Percentiles rank a stretch among this genome's conserved stretches.
These are phyloP conservation scores for Ammodytes dubius DNA, from an alignment of 2,113 vertebrate genomes.

Conservation along the genomic window DNA sequence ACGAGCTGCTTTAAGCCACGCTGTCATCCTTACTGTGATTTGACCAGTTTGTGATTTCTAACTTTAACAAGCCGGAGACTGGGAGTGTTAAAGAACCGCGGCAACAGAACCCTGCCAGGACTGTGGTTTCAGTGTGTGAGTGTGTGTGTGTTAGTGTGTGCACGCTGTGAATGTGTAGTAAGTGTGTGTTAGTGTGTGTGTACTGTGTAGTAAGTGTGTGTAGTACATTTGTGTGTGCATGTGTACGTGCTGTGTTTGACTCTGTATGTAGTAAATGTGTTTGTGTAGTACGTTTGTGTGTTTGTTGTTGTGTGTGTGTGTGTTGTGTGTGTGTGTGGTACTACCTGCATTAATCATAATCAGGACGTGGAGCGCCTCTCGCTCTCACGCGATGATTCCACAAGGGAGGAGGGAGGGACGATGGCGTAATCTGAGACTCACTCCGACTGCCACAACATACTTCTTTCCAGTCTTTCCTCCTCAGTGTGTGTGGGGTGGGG, in stretches of 20 bases:
- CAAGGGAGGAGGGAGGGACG: slow-evolving; percentile 78
- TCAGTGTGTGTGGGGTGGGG: slow-evolving; percentile 54
- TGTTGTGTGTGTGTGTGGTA: slow-evolving; percentile 65
- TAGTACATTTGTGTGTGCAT: too few relatives aligned
- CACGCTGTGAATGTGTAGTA: too few relatives aligned
- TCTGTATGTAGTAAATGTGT: too few relatives aligned
- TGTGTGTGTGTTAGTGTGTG: slow-evolving; percentile 11
- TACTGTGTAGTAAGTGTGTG: too few relatives aligned
- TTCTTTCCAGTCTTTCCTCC: slow-evolving; percentile 76
- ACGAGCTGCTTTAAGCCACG: background rate
- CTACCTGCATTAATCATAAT: slow-evolving; percentile 87
- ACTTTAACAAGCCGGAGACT: slow-evolving; percentile 44
- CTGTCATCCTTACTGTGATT: slow-evolving; percentile 14
- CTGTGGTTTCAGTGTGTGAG: slow-evolving; percentile 64
- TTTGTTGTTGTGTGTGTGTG: too few relatives aligned
- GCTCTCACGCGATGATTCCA: slow-evolving; percentile 86
- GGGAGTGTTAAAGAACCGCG: slow-evolving; percentile 48
- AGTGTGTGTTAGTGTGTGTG: too few relatives aligned
- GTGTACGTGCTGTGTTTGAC: too few relatives aligned
- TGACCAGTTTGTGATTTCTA: slow-evolving; percentile 51
- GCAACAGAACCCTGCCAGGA: slow-evolving; percentile 67
- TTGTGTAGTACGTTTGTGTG: too few relatives aligned
- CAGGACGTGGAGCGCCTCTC: slow-evolving; percentile 77
- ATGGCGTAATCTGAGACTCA: slow-evolving; percentile 84
- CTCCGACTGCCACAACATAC: slow-evolving; percentile 76